Conservation (phyloP, 1,140 invertebrate species). For the Ostrea denselamellosa region DNA sequence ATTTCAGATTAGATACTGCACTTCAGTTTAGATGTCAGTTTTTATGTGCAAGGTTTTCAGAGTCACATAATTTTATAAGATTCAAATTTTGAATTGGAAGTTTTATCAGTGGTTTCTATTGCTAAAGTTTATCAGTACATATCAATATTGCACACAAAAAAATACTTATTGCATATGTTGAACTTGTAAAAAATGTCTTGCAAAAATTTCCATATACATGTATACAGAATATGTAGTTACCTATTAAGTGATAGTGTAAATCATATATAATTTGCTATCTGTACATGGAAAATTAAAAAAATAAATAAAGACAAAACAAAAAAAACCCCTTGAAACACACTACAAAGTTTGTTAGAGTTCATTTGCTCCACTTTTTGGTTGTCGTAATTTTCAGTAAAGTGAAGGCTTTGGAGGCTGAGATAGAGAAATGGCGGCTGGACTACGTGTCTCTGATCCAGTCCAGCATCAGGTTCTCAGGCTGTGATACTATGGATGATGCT, state of each 20-base stretch:
- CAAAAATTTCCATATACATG: neutral
- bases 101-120: no score
- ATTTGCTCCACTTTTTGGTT: neutral
- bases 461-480: slow-evolving; percentile 79
- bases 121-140: neutral
- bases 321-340: neutral
- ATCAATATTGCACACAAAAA: neutral
- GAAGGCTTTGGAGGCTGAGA: slow-evolving; percentile 74
- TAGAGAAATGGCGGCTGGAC: slow-evolving; percentile 80
- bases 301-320: no score
- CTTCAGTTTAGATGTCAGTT: no score
- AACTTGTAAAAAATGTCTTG: neutral
- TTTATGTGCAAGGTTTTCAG: no score
- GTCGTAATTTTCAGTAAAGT: slow-evolving; percentile 69
- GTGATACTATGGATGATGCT: slow-evolving; percentile 78
- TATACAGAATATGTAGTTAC: no score
- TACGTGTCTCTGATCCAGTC: slow-evolving; percentile 81
- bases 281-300: no score
- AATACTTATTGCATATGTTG: neutral
- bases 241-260: no score
- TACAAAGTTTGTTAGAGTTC: neutral
- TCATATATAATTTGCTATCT: no score
- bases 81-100: no score
- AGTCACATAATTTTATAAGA: no score
- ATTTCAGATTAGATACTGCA: neutral